Evolutionary conservation across 2,797 vertebrate genomes (phyloP).

Genomic region (Bradypus variegatus): DNA sequence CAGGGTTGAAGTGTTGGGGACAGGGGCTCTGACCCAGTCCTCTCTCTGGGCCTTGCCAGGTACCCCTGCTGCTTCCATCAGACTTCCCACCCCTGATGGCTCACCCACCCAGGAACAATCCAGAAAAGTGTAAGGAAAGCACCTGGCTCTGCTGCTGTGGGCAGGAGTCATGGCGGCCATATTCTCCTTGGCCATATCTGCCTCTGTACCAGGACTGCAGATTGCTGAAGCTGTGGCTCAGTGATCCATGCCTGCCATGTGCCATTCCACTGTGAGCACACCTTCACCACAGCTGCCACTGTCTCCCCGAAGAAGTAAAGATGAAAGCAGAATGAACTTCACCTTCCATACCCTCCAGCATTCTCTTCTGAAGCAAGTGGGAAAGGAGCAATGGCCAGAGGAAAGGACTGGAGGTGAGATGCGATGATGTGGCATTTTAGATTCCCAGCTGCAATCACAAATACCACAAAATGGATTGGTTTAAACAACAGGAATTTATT

Average conservation of each 20-base stretch:
- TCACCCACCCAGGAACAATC: background rate
- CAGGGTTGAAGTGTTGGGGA: background rate
- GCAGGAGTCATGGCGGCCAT: background rate
- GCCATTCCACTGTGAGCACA: background rate
- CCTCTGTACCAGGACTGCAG: background rate
- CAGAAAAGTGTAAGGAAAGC: background rate
- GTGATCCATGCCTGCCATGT: accelerated
- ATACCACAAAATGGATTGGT: too few relatives aligned
- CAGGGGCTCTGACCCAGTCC: background rate
- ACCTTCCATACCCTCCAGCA: background rate
- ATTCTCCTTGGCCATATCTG: background rate
- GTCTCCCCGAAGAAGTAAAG: background rate
- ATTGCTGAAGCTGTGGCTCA: background rate
- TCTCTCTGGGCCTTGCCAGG: background rate
- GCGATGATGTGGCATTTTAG: background rate
- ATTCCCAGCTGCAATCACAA: background rate
- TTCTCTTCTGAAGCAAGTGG: background rate
- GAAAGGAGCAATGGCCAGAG: background rate
- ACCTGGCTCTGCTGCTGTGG: background rate
- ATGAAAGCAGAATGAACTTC: background rate
- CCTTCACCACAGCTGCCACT: background rate
- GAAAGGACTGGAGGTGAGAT: background rate
- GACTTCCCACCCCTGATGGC: background rate
- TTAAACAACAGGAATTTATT: too few relatives aligned
- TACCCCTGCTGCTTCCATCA: background rate